phyloP scores from a whole-genome alignment of 1,140 invertebrate genomes.

The Atta texana region DNA sequence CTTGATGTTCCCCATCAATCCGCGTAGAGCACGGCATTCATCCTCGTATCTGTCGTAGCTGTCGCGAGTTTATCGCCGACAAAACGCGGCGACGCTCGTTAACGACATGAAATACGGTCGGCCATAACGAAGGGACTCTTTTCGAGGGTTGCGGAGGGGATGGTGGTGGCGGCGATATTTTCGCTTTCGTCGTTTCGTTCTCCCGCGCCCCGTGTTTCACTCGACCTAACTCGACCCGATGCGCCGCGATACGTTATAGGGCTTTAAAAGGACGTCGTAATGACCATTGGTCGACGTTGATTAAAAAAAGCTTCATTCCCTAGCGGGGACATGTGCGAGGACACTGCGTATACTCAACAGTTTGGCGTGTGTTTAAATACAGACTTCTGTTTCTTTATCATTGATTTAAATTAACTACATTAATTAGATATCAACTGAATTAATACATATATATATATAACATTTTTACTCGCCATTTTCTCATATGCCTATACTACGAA shows the following conservation, averaged over 20 bases:
- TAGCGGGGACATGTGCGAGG: background rate
- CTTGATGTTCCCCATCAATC: constrained; percentile 63
- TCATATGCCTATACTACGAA: background rate
- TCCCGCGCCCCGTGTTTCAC: constrained; percentile 36
- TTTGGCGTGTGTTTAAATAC: constrained; percentile 31
- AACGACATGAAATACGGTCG: constrained; percentile 83
- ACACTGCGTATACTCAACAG: constrained; percentile 19
- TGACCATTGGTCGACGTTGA: constrained; percentile 79
- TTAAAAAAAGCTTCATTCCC: constrained; percentile 79
- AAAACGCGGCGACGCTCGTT: constrained; percentile 82
- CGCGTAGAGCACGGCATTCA: constrained; percentile 62
- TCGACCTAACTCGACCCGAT: constrained; percentile 31
- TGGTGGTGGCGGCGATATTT: constrained; percentile 61
- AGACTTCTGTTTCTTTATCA: background rate
- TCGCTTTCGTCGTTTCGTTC: constrained; percentile 60
- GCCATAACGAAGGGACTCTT: constrained; percentile 81
- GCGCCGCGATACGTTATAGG: constrained; percentile 75
- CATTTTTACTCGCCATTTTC: background rate
- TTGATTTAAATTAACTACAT: constrained; percentile 23
- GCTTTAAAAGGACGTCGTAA: constrained; percentile 82
- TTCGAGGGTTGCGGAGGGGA: constrained; percentile 36
- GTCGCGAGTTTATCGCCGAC: constrained; percentile 82
- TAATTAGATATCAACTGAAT: constrained; percentile 2
- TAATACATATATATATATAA: background rate
- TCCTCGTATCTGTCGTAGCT: constrained; percentile 69